phyloP scores from a whole-genome alignment of 2,113 vertebrate species.

The Elephas maximus region DNA sequence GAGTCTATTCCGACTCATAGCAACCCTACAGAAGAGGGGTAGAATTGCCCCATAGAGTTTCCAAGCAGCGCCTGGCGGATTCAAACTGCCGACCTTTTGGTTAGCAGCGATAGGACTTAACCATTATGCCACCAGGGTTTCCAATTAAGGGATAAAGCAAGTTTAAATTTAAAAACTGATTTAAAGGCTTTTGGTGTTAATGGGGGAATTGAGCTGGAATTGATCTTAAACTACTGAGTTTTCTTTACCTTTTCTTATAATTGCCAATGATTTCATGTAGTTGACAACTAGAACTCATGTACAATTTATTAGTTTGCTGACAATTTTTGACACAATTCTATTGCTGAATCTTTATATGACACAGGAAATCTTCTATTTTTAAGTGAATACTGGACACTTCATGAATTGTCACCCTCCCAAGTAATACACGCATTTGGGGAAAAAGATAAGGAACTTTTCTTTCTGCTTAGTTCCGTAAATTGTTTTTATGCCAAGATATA shows the following conservation, averaged over 20 bases:
- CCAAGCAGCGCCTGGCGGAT: too few species aligned
- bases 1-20: too few species aligned
- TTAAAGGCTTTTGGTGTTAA: not conserved
- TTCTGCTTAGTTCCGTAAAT: not conserved
- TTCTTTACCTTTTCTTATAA: not conserved
- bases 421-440: not conserved
- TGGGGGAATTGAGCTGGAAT: not conserved
- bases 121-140: too few species aligned
- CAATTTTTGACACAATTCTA: slow-evolving; percentile 11
- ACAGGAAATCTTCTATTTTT: not conserved
- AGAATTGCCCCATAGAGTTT: too few species aligned
- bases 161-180: slow-evolving; percentile 28
- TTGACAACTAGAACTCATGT: not conserved
- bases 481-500: slow-evolving; percentile 35
- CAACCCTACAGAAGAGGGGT: too few species aligned
- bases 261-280: not conserved
- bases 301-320: not conserved
- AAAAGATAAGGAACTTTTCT: slow-evolving; percentile 45
- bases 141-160: not conserved
- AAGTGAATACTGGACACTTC: not conserved
- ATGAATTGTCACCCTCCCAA: not conserved
- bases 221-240: not conserved
- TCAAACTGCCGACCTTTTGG: too few species aligned
- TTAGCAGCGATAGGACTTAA: too few species aligned
- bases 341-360: not conserved